Percentiles rank a stretch among this genome's conserved stretches.
Conservation (phyloP, 2,888 invertebrate genomes). For the Lampropteryx suffumata region DNA sequence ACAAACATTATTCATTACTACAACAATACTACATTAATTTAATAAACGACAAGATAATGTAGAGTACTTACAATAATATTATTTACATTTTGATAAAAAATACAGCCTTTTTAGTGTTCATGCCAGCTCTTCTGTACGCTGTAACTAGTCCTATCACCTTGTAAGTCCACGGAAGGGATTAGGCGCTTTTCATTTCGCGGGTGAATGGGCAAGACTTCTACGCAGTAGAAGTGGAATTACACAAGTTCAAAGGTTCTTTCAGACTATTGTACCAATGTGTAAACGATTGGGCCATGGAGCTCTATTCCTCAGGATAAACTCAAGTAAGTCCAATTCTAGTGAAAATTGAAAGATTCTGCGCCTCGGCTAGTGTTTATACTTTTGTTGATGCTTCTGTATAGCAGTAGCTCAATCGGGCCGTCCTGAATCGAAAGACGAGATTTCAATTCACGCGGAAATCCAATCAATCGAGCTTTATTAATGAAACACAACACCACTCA, state of each 20-base stretch:
- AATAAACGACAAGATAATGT: too few species aligned
- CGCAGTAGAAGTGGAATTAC: slow-evolving; percentile 36
- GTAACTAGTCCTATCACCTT: slow-evolving; percentile 51
- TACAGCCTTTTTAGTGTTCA: neutral
- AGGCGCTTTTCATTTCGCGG: slow-evolving; percentile 62
- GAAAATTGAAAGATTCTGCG: too few species aligned
- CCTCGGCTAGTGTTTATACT: too few species aligned
- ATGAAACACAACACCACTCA: slow-evolving; percentile 13
- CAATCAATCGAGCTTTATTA: slow-evolving; percentile 16
- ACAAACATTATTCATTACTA: too few species aligned
- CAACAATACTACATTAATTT: too few species aligned
- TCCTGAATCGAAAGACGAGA: neutral
- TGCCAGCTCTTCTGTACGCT: slow-evolving; percentile 2
- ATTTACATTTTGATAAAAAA: too few species aligned
- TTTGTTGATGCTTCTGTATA: too few species aligned
- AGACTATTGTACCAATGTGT: too few species aligned
- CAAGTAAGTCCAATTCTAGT: too few species aligned
- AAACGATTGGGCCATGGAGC: too few species aligned
- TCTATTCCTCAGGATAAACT: too few species aligned
- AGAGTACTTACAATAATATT: too few species aligned
- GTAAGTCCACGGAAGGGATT: slow-evolving; percentile 50
- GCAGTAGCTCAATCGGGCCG: neutral
- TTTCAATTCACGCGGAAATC: slow-evolving; percentile 5
- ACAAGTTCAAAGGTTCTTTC: slow-evolving; percentile 4
- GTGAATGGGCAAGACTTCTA: slow-evolving; percentile 44